These are phyloP conservation scores for Dryobates pubescens DNA, from an alignment of 2,797 vertebrate species.

Conservation along the genomic window DNA sequence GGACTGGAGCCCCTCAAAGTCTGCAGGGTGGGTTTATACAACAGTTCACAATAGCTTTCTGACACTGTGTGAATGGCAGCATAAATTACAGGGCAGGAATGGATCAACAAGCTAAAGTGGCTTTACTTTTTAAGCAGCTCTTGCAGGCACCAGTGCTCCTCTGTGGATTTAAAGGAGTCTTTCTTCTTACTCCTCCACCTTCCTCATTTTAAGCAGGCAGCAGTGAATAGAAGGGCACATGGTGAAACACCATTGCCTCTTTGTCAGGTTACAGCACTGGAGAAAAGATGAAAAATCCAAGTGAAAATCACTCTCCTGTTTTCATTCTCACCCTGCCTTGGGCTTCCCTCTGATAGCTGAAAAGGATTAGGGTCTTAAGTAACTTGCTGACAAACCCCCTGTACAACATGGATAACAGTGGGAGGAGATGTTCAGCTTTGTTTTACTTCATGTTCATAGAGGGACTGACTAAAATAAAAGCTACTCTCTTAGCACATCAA, in stretches of 20 bases:
- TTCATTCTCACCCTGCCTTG: background rate
- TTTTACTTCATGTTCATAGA: background rate
- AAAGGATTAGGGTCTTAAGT: conserved; percentile 31
- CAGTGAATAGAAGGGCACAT: background rate
- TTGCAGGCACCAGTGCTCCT: conserved; percentile 11
- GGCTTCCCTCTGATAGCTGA: background rate
- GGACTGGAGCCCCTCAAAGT: background rate
- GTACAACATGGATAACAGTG: background rate
- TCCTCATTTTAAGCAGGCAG: conserved; percentile 55
- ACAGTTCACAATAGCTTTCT: background rate
- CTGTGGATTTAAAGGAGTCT: conserved; percentile 1
- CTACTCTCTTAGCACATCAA: background rate
- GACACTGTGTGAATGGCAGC: conserved; percentile 18
- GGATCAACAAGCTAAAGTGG: conserved; percentile 53
- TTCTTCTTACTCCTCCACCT: conserved; percentile 44
- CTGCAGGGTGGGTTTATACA: conserved; percentile 18
- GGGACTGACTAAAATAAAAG: background rate
- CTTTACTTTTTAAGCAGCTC: conserved; percentile 48
- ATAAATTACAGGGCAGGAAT: conserved; percentile 54
- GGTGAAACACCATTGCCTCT: conserved; percentile 12
- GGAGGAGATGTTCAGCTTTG: conserved; percentile 10
- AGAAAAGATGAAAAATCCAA: background rate
- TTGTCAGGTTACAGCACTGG: conserved; percentile 17
- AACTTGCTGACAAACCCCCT: conserved; percentile 1
- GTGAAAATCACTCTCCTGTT: conserved; percentile 32